These are phyloP conservation scores for Catocala sponsa DNA, from an alignment of 2,888 invertebrate genomes.

Conservation along the genomic window DNA sequence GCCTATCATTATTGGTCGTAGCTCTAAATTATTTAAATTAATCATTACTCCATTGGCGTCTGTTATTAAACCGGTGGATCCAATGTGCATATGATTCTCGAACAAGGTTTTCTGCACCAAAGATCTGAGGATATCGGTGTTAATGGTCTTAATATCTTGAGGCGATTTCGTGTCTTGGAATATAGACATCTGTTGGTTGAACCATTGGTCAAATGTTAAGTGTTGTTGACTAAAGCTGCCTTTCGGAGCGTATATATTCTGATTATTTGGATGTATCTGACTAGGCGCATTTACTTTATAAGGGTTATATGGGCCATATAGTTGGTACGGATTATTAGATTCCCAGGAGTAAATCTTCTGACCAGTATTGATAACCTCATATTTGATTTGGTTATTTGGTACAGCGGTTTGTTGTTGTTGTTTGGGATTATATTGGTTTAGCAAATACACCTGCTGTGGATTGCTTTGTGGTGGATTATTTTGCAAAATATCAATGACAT, in stretches of 20 bases:
- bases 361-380: background rate
- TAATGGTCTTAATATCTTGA: constrained; percentile 37
- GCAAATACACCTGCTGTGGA: background rate
- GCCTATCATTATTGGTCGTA: constrained; percentile 68
- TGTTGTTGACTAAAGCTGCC: constrained; percentile 11
- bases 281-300: background rate
- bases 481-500: background rate
- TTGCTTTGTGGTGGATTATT: background rate
- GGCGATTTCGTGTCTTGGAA: constrained; percentile 41
- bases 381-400: background rate
- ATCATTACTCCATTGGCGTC: constrained; percentile 32
- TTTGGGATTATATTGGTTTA: background rate
- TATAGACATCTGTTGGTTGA: constrained; percentile 55
- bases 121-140: constrained; percentile 50
- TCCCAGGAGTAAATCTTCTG: background rate
- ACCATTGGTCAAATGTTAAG: constrained; percentile 61
- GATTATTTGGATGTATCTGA: background rate
- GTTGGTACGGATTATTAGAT: background rate
- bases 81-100: constrained; percentile 58
- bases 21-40: constrained; percentile 52
- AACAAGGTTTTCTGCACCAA: constrained; percentile 57
- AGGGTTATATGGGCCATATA: background rate
- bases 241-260: background rate
- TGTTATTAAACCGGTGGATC: constrained; percentile 52
- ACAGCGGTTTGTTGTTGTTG: background rate